These are phyloP conservation scores for Aphelinus certus DNA, from an alignment of 1,140 invertebrate genomes.

Conservation along the genomic window DNA sequence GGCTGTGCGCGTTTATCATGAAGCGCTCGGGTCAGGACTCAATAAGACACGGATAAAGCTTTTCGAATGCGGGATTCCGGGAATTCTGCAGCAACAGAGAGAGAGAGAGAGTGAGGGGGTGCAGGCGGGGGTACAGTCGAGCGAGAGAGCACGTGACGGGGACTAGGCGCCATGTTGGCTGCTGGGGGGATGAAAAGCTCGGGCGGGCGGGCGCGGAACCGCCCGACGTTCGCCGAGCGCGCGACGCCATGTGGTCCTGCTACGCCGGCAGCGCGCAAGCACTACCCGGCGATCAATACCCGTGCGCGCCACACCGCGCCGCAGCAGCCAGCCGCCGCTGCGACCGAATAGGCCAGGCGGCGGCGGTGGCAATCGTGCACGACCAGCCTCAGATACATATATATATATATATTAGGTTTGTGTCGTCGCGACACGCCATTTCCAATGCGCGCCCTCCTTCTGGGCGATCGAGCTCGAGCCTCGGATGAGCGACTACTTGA, in stretches of 20 bases:
- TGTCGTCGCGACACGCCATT: too few species aligned
- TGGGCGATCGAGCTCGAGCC: background rate
- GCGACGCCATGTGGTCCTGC: conserved; percentile 53
- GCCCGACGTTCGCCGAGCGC: conserved; percentile 49
- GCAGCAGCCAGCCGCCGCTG: too few species aligned
- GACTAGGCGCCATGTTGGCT: conserved; percentile 49
- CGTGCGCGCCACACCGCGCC: conserved; percentile 7
- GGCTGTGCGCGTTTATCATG: too few species aligned
- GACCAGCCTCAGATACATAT: background rate
- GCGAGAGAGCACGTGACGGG: conserved; percentile 44
- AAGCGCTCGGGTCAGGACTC: background rate
- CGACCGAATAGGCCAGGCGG: background rate
- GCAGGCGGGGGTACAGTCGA: conserved; percentile 38
- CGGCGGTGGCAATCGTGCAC: background rate
- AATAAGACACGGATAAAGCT: conserved; percentile 25
- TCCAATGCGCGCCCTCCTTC: background rate
- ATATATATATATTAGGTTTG: background rate
- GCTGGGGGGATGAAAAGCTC: conserved; percentile 24
- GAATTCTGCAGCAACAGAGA: background rate
- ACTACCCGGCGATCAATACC: conserved; percentile 29
- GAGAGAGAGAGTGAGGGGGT: background rate
- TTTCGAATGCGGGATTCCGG: conserved; percentile 5
- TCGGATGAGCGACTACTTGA: background rate
- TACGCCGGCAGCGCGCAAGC: background rate
- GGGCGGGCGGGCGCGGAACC: conserved; percentile 41